A percentile compares a stretch with the other conserved stretches of the same genome.
Evolutionary conservation across 1,140 invertebrate species (phyloP).

Genomic region (Gryllus bimaculatus): DNA sequence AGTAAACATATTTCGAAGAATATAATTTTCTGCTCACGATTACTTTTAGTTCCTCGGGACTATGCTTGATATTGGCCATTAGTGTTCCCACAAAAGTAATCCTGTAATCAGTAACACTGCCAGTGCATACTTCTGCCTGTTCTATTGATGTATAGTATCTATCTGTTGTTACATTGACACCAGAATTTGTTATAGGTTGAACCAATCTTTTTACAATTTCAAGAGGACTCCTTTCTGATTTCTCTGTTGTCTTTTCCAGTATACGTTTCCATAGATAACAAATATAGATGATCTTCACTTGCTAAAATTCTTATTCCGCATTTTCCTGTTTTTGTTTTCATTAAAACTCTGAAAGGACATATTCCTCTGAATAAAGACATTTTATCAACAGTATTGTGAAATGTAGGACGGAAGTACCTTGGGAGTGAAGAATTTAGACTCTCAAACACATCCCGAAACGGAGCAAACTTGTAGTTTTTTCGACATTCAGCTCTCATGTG

Average conservation of each 20-base stretch:
- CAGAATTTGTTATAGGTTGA: not conserved
- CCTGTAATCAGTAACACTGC: not conserved
- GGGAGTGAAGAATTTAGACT: not conserved
- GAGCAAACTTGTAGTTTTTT: not conserved
- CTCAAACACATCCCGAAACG: not conserved
- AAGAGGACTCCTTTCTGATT: not conserved
- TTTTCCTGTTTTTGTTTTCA: not conserved
- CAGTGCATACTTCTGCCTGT: not conserved
- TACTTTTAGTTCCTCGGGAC: not conserved
- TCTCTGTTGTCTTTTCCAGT: not conserved
- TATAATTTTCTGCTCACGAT: not conserved
- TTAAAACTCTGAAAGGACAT: not conserved
- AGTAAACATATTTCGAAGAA: no score
- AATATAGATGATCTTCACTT: not conserved
- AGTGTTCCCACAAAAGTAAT: not conserved
- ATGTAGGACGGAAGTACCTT: not conserved
- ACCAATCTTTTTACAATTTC: slow-evolving; percentile 2
- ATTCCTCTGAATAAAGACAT: not conserved
- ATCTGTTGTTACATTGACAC: not conserved
- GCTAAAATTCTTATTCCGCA: not conserved
- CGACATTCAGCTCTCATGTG: not conserved
- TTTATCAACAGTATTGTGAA: not conserved
- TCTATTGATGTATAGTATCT: not conserved
- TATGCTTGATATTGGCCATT: not conserved
- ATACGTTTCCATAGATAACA: not conserved